phyloP scores from a whole-genome alignment of 2,113 vertebrate genomes.

The Tetrao urogallus region DNA sequence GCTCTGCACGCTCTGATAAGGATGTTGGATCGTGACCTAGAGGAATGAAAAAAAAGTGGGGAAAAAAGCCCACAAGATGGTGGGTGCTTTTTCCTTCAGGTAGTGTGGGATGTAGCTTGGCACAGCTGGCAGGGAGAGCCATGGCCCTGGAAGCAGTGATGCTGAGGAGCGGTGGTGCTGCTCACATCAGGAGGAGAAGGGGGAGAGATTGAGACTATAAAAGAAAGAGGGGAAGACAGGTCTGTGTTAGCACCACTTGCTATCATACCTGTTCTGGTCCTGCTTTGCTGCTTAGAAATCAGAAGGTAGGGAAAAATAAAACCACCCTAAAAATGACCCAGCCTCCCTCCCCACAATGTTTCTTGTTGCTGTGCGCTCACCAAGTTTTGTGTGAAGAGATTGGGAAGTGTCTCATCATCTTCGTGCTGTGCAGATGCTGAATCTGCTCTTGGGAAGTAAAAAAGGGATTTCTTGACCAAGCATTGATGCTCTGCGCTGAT shows the following conservation, averaged over 20 bases:
- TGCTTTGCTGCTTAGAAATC: not conserved
- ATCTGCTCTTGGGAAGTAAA: not conserved
- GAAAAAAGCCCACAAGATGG: not conserved
- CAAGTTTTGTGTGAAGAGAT: not conserved
- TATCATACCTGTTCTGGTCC: not conserved
- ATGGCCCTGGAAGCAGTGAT: not conserved
- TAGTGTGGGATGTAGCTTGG: not conserved
- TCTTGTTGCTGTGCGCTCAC: not conserved
- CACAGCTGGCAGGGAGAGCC: not conserved
- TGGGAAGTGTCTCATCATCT: not conserved
- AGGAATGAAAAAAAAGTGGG: not conserved
- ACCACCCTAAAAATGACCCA: not conserved
- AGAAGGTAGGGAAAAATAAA: fast-evolving
- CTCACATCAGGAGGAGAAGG: not conserved
- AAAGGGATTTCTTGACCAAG: not conserved
- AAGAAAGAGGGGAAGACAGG: not conserved
- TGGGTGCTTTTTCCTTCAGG: not conserved
- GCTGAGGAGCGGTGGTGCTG: not conserved
- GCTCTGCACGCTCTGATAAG: not conserved
- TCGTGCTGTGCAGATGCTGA: not conserved
- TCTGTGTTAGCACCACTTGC: not conserved
- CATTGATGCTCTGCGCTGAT: not conserved
- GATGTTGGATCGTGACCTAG: not conserved
- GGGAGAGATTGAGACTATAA: not conserved
- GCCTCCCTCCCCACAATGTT: not conserved